Base-by-base conservation (phyloP, 2,113 vertebrate species). In the Sapajus apella region DNA sequence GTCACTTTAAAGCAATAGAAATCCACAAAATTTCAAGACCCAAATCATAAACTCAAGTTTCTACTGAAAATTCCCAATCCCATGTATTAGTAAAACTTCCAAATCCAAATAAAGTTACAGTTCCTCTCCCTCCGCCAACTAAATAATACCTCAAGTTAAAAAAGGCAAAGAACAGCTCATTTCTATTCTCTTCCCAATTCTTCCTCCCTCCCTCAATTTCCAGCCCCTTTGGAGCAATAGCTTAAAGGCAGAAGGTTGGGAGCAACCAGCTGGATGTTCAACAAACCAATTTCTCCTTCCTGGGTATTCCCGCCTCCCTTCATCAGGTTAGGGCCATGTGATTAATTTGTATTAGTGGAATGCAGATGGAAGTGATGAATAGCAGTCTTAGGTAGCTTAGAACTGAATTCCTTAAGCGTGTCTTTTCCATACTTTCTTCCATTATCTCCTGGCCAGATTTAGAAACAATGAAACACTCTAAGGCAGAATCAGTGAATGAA, bases 41-140 rank as follows among this genome's bases (percentile, higher is more conserved):
- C 23, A 90, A 87, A 40, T 87, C 18, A 68, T 83, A 82, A 90
- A 94, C 43, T 90, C 75, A 92, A 87, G 30, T 94, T 83, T 32
- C 40, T 95, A 73, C 37, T 94, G 86, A 56, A 94, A 87, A 94
- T 94, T 23, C 21, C 21, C n/a, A 76, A 58, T 55, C 16, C 8
- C 58, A 40, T 61, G 23, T 47, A 73, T 61, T 64, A 77, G 16
- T n/a, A 92, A 87, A 66, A 58, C 50, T 87, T 95, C 17, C 35
- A 92, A 90, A 96, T 61, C 86, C 13, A 20, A 40, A 90, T 92
- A 72, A 72, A 87, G 11, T 73, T 95, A 73, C 23, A 45, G 8
- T 61, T 37, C 40, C 23, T 37, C 23, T 21, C 10, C n/a, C 27
- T 23, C 18, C 27, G 79, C 87, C 64, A 87, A 23, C 8, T 70